These are phyloP conservation scores for Bhutanitis thaidina DNA, from an alignment of 2,888 invertebrate species.

Conservation along the genomic window DNA sequence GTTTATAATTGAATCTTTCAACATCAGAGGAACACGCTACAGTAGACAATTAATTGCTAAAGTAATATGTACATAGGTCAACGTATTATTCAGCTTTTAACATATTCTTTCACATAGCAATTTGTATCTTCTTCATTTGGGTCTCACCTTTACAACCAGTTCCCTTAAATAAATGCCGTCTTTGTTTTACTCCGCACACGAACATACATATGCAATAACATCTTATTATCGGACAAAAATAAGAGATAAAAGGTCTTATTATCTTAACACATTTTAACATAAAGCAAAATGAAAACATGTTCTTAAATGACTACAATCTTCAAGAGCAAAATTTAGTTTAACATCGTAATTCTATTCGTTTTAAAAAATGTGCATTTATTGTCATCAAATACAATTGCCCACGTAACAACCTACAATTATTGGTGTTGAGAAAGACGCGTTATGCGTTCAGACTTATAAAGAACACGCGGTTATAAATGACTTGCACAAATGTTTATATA, in stretches of 20 bases:
- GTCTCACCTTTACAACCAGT: conserved; percentile 15
- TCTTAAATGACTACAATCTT: no score
- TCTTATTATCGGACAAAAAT: conserved; percentile 4
- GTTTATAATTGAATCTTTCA: no score
- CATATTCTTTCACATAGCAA: not conserved
- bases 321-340: no score
- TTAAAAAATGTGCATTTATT: no score
- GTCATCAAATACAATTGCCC: no score
- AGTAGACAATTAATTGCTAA: not conserved
- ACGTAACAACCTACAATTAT: no score
- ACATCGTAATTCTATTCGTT: no score
- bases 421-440: no score
- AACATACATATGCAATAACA: conserved; percentile 7
- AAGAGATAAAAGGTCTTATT: conserved; percentile 5
- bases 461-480: not conserved
- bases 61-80: not conserved
- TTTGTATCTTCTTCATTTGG: conserved; percentile 5
- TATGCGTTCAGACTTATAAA: no score
- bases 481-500: conserved; percentile 32
- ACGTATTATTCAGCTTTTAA: not conserved
- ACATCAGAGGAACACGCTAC: no score
- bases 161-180: conserved; percentile 10
- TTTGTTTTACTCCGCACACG: conserved; percentile 2
- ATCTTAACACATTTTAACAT: conserved; percentile 5
- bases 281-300: not conserved